phyloP scores from a whole-genome alignment of 2,797 vertebrate genomes.

The Danio tinwini region DNA sequence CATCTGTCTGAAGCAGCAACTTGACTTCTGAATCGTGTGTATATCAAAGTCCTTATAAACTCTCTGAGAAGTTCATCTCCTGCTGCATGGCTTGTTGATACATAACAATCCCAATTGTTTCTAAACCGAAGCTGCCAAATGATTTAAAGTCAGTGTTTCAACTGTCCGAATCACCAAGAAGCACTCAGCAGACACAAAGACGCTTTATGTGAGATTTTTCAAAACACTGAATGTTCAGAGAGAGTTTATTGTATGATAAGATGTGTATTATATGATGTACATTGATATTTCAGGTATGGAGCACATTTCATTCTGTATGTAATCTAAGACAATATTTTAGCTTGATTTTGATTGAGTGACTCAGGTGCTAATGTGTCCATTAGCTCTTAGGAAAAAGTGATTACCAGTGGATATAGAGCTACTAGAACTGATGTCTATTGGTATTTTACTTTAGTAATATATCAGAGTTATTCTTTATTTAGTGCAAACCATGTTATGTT shows the following conservation, averaged over 20 bases:
- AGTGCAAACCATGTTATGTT: constrained; percentile 21
- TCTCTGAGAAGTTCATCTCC: constrained; percentile 50
- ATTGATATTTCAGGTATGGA: constrained; percentile 53
- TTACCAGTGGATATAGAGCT: constrained; percentile 44
- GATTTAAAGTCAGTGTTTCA: constrained; percentile 42
- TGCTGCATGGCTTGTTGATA: constrained; percentile 62
- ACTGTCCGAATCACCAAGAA: constrained; percentile 69
- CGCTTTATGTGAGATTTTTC: constrained; percentile 73
- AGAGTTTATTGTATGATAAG: constrained; percentile 57
- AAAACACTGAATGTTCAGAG: constrained; percentile 59
- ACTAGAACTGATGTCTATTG: constrained; percentile 45
- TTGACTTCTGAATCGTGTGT: constrained; percentile 40
- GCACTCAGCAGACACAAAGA: constrained; percentile 73
- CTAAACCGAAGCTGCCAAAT: constrained; percentile 35
- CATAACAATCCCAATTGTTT: constrained; percentile 39
- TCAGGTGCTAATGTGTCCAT: constrained; percentile 48
- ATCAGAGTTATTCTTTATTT: constrained; percentile 41
- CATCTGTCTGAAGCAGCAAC: constrained; percentile 46
- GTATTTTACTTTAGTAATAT: constrained; percentile 39
- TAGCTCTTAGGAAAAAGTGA: constrained; percentile 42
- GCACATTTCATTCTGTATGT: constrained; percentile 46
- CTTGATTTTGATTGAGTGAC: constrained; percentile 50
- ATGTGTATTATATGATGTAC: constrained; percentile 60
- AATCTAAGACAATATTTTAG: constrained; percentile 50
- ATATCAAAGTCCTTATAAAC: constrained; percentile 3